phyloP scores from a whole-genome alignment of 1,140 invertebrate species.

The Bombyx mandarina region DNA sequence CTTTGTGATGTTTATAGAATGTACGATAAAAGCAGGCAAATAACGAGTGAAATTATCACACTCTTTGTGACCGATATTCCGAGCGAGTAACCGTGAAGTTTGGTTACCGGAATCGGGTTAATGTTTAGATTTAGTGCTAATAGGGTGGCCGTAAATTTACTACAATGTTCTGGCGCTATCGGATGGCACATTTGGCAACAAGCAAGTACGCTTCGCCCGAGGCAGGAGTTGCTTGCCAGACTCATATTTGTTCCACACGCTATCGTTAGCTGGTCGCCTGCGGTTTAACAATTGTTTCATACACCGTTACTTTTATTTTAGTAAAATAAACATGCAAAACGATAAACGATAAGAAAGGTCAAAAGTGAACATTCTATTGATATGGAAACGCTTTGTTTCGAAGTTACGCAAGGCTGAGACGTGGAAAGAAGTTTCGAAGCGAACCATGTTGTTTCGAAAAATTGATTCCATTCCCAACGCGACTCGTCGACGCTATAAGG shows the following conservation, averaged over 20 bases:
- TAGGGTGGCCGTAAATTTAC: constrained; percentile 66
- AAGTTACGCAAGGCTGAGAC: constrained; percentile 16
- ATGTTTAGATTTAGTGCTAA: constrained; percentile 71
- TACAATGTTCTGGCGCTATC: constrained; percentile 62
- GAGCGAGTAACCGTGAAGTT: constrained; percentile 52
- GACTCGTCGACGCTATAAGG: constrained; percentile 34
- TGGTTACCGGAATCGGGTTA: constrained; percentile 64
- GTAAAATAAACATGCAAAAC: constrained; percentile 5
- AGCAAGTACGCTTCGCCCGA: constrained; percentile 28
- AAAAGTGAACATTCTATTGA: constrained; percentile 14
- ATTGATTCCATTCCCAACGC: constrained; percentile 53
- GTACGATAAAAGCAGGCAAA: too few species aligned
- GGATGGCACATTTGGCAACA: constrained; percentile 62
- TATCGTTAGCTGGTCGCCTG: constrained; percentile 33
- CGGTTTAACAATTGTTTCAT: constrained; percentile 52
- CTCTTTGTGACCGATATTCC: constrained; percentile 49
- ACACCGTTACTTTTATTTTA: constrained; percentile 17
- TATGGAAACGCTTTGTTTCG: constrained; percentile 8
- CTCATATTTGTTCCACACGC: constrained; percentile 43
- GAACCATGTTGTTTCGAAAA: constrained; percentile 46
- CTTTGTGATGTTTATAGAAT: too few species aligned
- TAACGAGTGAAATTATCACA: constrained; percentile 30
- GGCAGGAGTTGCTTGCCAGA: constrained; percentile 48
- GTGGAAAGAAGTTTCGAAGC: constrained; percentile 32
- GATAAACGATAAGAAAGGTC: constrained; percentile 16